A percentile compares a stretch with the other conserved stretches of the same genome.
phyloP scores from a whole-genome alignment of 1,140 invertebrate genomes.

The Lordiphosa clarofinis region DNA sequence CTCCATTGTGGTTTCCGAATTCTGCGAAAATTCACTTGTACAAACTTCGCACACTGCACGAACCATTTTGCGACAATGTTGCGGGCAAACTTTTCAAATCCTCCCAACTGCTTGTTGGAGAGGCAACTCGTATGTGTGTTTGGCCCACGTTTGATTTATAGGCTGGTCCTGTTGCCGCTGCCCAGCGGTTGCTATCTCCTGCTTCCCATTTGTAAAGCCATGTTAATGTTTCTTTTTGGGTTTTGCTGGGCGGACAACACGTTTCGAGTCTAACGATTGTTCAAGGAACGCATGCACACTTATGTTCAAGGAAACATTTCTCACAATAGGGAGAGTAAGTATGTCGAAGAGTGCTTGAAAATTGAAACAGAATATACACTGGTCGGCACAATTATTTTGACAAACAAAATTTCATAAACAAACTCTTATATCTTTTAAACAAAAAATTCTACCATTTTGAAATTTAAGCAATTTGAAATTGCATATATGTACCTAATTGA shows the following conservation, averaged over 20 bases:
- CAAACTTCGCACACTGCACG: background rate
- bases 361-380: too few relatives aligned
- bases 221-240: conserved; percentile 13
- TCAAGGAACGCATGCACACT: conserved; percentile 24
- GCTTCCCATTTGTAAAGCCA: conserved; percentile 4
- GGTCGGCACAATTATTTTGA: too few relatives aligned
- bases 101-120: conserved; percentile 10
- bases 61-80: conserved; percentile 47
- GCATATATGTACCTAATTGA: too few relatives aligned
- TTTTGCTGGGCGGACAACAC: conserved; percentile 21
- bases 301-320: too few relatives aligned
- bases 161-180: background rate
- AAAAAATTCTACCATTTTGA: too few relatives aligned
- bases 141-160: conserved; percentile 16
- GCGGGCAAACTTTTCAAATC: conserved; percentile 53
- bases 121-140: conserved; percentile 6
- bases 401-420: too few relatives aligned
- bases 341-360: too few relatives aligned
- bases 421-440: too few relatives aligned
- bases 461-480: too few relatives aligned
- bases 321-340: too few relatives aligned
- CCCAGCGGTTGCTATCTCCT: conserved; percentile 2
- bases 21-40: conserved; percentile 18
- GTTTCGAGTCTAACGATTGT: conserved; percentile 33
- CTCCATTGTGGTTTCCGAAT: conserved; percentile 19